Conservation (phyloP, 1,140 invertebrate species). For the Heliothis virescens region DNA sequence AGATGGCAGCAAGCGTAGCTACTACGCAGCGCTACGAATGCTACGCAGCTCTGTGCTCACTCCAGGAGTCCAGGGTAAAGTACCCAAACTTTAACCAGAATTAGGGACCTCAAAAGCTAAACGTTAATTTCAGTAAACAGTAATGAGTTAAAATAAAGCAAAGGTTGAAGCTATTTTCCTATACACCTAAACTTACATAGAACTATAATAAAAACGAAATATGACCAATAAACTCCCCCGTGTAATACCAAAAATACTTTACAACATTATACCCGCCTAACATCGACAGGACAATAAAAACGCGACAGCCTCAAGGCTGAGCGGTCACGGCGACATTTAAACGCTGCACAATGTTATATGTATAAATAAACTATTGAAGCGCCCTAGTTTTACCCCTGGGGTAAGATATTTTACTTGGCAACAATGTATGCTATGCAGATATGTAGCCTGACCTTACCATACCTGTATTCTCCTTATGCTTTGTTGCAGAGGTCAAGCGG, state of each 20-base stretch:
- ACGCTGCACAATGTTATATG: slow-evolving; percentile 23
- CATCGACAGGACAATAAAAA: slow-evolving; percentile 39
- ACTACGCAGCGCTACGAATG: slow-evolving; percentile 6
- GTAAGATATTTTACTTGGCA: slow-evolving; percentile 24
- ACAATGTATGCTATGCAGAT: background rate
- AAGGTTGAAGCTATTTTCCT: background rate
- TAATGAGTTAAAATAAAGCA: no score
- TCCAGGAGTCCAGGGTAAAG: background rate
- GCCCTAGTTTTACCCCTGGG: slow-evolving; percentile 24
- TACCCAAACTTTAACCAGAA: no score
- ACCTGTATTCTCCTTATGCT: background rate
- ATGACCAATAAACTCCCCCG: slow-evolving; percentile 26
- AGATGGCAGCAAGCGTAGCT: background rate
- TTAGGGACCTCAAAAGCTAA: no score
- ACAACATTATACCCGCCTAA: slow-evolving; percentile 8
- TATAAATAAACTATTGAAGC: slow-evolving; percentile 34
- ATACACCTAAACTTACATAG: background rate
- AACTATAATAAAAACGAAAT: slow-evolving; percentile 7
- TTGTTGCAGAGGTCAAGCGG: slow-evolving; percentile 16
- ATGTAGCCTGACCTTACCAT: slow-evolving; percentile 17
- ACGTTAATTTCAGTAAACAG: no score
- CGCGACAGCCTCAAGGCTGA: slow-evolving; percentile 38
- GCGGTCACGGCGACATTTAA: slow-evolving; percentile 36
- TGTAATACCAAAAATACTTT: slow-evolving; percentile 33
- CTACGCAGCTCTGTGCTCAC: background rate